phyloP scores from a whole-genome alignment of 2,797 vertebrate genomes.

The Pelobates cultripes region DNA sequence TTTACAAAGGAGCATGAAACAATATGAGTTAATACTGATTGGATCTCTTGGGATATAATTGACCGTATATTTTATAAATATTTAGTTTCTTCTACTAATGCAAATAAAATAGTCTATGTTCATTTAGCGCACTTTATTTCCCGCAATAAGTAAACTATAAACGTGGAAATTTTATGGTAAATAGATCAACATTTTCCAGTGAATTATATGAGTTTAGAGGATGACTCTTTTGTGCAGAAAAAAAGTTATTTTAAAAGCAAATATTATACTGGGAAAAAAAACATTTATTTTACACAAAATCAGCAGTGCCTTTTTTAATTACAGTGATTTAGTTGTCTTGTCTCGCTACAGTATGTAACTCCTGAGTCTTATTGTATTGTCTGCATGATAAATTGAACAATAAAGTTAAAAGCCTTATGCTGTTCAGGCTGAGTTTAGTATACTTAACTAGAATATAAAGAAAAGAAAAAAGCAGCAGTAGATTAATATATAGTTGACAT shows the following conservation, averaged over 20 bases:
- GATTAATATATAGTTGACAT: background rate
- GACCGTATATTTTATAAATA: no score
- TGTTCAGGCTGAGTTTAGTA: background rate
- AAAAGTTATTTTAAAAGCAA: slow-evolving; percentile 3
- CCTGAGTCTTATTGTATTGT: slow-evolving; percentile 9
- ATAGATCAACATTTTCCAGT: background rate
- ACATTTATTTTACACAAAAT: background rate
- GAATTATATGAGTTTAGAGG: background rate
- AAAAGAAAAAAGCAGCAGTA: background rate
- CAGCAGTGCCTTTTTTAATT: slow-evolving; percentile 5
- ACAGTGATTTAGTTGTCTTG: slow-evolving; percentile 10
- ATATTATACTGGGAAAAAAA: background rate
- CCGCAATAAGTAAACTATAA: background rate
- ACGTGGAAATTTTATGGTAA: background rate
- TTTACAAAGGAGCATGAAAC: no score
- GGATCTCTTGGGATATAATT: no score
- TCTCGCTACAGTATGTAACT: slow-evolving; percentile 7
- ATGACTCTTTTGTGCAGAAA: background rate
- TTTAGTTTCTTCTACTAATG: no score
- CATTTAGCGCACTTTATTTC: no score
- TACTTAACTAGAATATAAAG: background rate
- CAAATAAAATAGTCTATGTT: no score
- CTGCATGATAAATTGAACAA: slow-evolving; percentile 9
- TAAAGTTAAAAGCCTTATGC: slow-evolving; percentile 11
- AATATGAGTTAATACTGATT: no score